Conservation (phyloP, 2,797 vertebrate genomes). For the Neoniphon sammara region DNA sequence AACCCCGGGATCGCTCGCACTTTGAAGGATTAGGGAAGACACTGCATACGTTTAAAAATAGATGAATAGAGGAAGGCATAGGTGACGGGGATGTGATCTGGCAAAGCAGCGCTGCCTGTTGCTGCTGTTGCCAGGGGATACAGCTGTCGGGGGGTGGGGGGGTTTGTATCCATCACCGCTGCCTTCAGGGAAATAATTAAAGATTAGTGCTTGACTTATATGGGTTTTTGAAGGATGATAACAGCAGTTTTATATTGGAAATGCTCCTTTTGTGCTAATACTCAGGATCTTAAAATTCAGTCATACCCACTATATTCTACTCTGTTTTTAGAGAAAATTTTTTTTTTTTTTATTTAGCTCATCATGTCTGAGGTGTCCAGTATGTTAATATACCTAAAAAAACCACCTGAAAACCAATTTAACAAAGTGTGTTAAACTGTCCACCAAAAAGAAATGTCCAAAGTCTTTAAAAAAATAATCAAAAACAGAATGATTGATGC, state of each 20-base stretch:
- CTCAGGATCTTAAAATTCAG: no score
- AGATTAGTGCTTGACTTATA: neutral
- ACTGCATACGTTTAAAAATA: no score
- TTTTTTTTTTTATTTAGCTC: no score
- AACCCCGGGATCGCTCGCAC: neutral
- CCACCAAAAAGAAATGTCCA: no score
- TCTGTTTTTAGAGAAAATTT: no score
- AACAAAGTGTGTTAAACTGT: no score
- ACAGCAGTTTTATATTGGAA: neutral
- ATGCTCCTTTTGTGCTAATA: neutral
- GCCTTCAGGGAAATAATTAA: slow-evolving; percentile 28
- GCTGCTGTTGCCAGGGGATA: slow-evolving; percentile 76
- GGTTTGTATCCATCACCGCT: slow-evolving; percentile 18
- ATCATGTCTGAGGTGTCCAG: no score
- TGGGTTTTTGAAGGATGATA: no score
- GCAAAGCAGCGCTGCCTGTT: slow-evolving; percentile 60
- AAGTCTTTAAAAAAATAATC: neutral
- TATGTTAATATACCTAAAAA: no score
- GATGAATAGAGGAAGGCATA: neutral
- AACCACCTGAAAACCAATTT: no score
- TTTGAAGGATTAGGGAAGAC: no score
- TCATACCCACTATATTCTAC: no score
- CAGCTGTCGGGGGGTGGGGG: slow-evolving; percentile 37
- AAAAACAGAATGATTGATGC: slow-evolving; percentile 26
- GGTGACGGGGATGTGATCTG: slow-evolving; percentile 34